Base-by-base conservation (phyloP, 1,140 invertebrate genomes). In the Melitaea cinxia region DNA sequence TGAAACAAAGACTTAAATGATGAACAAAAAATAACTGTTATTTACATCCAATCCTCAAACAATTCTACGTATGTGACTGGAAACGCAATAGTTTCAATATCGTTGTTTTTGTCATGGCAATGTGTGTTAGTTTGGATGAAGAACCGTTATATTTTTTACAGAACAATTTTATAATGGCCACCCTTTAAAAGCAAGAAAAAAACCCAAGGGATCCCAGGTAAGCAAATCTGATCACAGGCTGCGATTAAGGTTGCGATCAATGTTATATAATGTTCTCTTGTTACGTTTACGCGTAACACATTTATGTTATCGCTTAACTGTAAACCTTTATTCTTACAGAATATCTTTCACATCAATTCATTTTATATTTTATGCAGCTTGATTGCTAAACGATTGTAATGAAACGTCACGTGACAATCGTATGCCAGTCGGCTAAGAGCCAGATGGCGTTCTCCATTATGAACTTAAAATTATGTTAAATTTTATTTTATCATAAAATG, bases 151-250 rank as follows among this genome's bases (percentile, higher is more conserved):
- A 77, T 78, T 88, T 88, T 89, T 90, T 87, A 72, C 64, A 65
- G 65, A 58, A 61, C 57, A 61, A 69, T 65, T 62, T 77, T 73
- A 82, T 85, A 82, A 85, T 79, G 77, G 78, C 66, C 78, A 88
- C 85, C 88, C 85, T 90, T 88, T 89, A 42, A 73, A 45, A 61
- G 73, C 74, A 88, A 90, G 85, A 88, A 89, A 79, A n/a, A n/a
- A n/a, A n/a, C n/a, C n/a, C 59, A 30, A 49, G 65, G 82, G 81
- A 75, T 72, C 70, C 65, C 85, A 88, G 85, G 88, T 88, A 88
- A 86, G 78, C 78, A 77, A 87, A 87, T 81, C 80, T 75, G 78
- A 85, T 87, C 74, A 66, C 77, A 66, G 65, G 63, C 74, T 65
- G 56, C 78, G 80, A 85, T 87, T 80, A 78, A 73, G 66, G 66